Evolutionary conservation across 1,140 invertebrate genomes (phyloP).

Genomic region (Radopholus similis): DNA sequence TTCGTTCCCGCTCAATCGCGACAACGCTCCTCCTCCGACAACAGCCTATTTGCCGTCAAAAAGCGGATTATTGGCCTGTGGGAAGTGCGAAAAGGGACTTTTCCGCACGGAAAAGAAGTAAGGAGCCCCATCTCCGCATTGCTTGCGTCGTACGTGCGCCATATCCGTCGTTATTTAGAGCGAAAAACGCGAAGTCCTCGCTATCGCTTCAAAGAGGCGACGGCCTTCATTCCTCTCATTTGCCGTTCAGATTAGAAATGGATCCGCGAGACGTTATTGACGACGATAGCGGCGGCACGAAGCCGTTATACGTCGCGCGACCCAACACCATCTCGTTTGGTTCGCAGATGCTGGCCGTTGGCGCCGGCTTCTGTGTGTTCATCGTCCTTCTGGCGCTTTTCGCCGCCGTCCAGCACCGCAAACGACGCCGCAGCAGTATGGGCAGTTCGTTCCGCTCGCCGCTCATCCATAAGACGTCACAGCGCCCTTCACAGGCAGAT

Average conservation of each 20-base stretch:
- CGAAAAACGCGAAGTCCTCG: neutral
- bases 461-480: slow-evolving; percentile 31
- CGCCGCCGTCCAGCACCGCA: slow-evolving; percentile 33
- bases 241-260: neutral
- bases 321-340: no score
- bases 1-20: no score
- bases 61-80: no score
- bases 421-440: slow-evolving; percentile 18
- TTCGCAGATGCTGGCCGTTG: slow-evolving; percentile 37
- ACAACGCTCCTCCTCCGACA: no score
- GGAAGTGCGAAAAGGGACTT: no score
- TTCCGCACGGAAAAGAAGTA: no score
- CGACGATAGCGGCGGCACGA: neutral
- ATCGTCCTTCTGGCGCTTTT: slow-evolving; percentile 33
- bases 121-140: no score
- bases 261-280: neutral
- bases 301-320: no score
- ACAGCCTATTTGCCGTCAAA: no score
- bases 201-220: neutral
- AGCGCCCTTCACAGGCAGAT: neutral
- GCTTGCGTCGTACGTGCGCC: no score
- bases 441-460: slow-evolving; percentile 32
- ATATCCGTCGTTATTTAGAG: neutral
- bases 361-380: slow-evolving; percentile 34
- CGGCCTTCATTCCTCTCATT: neutral